Percentiles rank a stretch among this genome's conserved stretches.
Conservation (phyloP, 2,113 vertebrate genomes). For the Cyphotilapia sp. region DNA sequence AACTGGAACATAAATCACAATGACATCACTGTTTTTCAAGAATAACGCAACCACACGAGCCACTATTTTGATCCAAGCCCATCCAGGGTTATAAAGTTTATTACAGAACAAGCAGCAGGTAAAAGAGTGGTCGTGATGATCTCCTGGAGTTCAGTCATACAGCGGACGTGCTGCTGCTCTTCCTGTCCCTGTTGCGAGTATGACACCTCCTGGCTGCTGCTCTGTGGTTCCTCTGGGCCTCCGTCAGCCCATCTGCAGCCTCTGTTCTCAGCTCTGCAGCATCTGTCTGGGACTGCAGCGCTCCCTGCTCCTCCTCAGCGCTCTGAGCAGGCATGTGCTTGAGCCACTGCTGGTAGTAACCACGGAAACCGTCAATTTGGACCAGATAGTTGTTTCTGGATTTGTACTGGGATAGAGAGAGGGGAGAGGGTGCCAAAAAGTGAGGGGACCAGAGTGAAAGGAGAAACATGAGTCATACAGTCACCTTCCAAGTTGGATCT, state of each 20-base stretch:
- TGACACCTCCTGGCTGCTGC: slow-evolving; percentile 13
- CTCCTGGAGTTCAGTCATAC: not conserved
- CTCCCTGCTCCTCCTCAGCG: slow-evolving; percentile 13
- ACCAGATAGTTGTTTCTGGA: slow-evolving; percentile 84
- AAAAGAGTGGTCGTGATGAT: not conserved
- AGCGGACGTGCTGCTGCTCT: not conserved
- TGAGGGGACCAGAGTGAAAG: not conserved
- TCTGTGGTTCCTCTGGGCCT: slow-evolving; percentile 14
- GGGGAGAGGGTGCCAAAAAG: not conserved
- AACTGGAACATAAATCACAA: not conserved
- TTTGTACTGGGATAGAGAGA: slow-evolving; percentile 74
- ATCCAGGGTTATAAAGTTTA: not conserved
- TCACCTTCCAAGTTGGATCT: not conserved
- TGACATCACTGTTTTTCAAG: not conserved
- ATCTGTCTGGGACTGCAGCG: not conserved
- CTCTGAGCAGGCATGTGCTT: slow-evolving; percentile 78
- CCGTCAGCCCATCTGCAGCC: not conserved
- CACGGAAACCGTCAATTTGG: slow-evolving; percentile 90
- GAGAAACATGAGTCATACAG: not conserved
- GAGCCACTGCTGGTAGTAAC: slow-evolving; percentile 89
- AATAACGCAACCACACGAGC: not conserved
- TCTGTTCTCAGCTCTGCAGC: not conserved
- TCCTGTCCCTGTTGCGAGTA: not conserved
- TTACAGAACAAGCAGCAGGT: not conserved
- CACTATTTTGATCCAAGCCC: not conserved